These are phyloP conservation scores for Vidua macroura DNA, from an alignment of 2,113 vertebrate species.

Conservation along the genomic window DNA sequence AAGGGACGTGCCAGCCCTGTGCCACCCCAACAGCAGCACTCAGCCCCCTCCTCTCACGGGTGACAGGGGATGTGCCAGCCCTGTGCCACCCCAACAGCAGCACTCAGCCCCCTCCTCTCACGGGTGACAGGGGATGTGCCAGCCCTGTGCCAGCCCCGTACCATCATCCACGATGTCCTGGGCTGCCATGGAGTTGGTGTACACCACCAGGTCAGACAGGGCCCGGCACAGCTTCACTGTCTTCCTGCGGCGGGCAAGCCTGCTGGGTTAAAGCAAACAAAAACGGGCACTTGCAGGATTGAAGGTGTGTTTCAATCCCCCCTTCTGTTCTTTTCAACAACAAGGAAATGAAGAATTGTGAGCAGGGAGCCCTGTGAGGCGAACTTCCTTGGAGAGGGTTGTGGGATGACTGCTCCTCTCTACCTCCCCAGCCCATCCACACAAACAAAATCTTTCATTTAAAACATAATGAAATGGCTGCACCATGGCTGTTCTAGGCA, in stretches of 20 bases:
- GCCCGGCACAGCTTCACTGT: slow-evolving; percentile 95
- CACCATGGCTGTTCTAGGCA: background rate
- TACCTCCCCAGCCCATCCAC: background rate
- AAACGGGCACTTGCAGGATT: accelerated
- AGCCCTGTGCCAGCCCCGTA: slow-evolving; percentile 39
- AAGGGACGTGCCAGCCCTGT: accelerated
- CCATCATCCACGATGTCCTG: slow-evolving; percentile 94
- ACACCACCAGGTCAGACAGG: slow-evolving; percentile 92
- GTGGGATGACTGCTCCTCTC: background rate
- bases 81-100: background rate
- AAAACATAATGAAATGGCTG: background rate
- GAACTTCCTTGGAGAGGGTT: background rate
- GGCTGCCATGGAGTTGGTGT: slow-evolving; percentile 92
- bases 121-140: background rate
- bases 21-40: background rate
- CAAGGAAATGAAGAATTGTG: background rate
- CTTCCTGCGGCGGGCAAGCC: slow-evolving; percentile 85
- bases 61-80: background rate
- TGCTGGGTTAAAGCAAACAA: background rate
- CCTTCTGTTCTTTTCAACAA: background rate
- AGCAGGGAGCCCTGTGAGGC: background rate
- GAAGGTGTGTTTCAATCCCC: background rate
- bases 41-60: background rate
- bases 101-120: background rate
- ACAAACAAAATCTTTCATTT: background rate